Base-by-base conservation (phyloP, 2,113 vertebrate species). In the Colossoma macropomum region DNA sequence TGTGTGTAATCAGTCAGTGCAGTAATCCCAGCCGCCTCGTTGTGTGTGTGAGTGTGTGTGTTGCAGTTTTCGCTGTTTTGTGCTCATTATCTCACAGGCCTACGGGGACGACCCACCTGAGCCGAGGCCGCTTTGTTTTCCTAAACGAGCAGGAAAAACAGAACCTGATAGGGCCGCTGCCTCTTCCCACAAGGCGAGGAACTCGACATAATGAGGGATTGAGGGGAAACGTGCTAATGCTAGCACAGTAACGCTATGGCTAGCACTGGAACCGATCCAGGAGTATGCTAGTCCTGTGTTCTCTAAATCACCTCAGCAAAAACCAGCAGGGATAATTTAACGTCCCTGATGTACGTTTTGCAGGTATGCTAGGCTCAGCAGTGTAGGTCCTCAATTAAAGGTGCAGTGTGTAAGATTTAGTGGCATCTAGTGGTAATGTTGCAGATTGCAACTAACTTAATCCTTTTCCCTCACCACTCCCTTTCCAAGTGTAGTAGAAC, bases 81-180 rank as follows among this genome's bases (percentile, higher is more conserved):
- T 25, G 65, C 63, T 79, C 70, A 84, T 84, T 82, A 86, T 72
- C 27, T 71, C 63, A 9, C 38, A 50, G 19, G 68, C 38, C 77
- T 83, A 68, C 41, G 38, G 62, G 81, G 80, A 71, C 12, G 21
- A 34, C 75, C 30, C 74, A 84, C 87, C 84, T 86, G 75, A 75
- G 75, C 80, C 59, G 23, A n/a, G 74, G 16, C 52, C 54, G 28
- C 76, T 69, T 88, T 81, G 52, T 81, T 79, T 75, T 79, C 27
- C 4, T 75, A 79, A 86, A 79, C 54, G 45, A 75, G 73, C 19
- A 50, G 7, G 27, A 72, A 63, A 78, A 72, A 30, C 65, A 38
- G 66, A 19, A 28, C 62, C 78, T 75, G 65, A 45, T 77, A 38
- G 60, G 50, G 5, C 66, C 48, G 45, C 68, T n/a, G 65, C 62